A percentile compares a stretch with the other conserved stretches of the same genome.
Evolutionary conservation across 2,113 vertebrate genomes (phyloP).

Genomic region (Nycticorax nycticorax): DNA sequence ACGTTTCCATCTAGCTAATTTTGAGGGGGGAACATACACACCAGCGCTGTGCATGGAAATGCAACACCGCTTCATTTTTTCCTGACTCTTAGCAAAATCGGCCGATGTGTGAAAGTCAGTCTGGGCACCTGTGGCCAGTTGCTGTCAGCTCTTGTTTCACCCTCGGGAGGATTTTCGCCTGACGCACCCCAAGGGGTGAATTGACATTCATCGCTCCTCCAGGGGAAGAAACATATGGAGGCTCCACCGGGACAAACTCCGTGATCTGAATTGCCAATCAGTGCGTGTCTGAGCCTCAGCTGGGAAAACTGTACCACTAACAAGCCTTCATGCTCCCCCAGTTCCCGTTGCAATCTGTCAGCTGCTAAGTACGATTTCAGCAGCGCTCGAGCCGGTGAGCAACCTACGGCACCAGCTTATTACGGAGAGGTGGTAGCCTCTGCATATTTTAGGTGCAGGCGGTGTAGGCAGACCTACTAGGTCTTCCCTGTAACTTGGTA

Average conservation of each 20-base stretch:
- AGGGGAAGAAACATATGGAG: slow-evolving; percentile 66
- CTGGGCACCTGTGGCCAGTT: slow-evolving; percentile 45
- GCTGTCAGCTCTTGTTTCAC: slow-evolving; percentile 62
- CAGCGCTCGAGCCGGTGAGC: background rate
- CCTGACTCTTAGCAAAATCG: background rate
- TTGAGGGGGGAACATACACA: background rate
- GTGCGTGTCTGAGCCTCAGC: slow-evolving; percentile 48
- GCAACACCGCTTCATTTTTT: accelerated
- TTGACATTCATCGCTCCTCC: slow-evolving; percentile 70
- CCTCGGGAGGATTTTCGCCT: slow-evolving; percentile 39
- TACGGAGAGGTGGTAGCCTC: background rate
- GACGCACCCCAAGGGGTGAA: slow-evolving; percentile 57
- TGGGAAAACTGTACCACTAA: slow-evolving; percentile 60
- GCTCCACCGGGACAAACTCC: slow-evolving; percentile 23
- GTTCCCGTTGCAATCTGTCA: slow-evolving; percentile 59
- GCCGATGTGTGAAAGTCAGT: background rate
- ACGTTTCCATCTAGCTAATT: background rate
- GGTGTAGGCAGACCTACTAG: background rate
- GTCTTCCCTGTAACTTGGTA: background rate
- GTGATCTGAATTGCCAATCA: slow-evolving; percentile 64
- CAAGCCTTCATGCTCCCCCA: slow-evolving; percentile 63
- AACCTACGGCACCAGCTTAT: background rate
- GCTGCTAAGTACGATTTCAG: slow-evolving; percentile 35
- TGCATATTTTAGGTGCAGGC: slow-evolving; percentile 1
- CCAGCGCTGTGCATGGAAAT: accelerated